Evolutionary conservation across 1,140 invertebrate genomes (phyloP).

Genomic region (Drosophila baimaii): DNA sequence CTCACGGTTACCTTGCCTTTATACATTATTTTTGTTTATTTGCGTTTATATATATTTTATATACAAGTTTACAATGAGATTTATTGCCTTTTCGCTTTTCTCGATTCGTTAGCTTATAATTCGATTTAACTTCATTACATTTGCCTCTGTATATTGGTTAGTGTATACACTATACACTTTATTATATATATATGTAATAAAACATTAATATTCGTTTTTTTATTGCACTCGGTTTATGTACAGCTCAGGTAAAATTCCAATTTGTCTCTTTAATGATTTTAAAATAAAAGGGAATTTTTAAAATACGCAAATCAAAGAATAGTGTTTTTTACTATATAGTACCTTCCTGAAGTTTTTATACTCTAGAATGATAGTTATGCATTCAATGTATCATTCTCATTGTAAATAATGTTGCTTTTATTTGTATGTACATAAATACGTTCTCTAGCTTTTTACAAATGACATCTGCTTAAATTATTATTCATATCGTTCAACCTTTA

Average conservation of each 20-base stretch:
- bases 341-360: conserved; percentile 1
- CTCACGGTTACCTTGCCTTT: conserved; percentile 19
- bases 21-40: conserved; percentile 72
- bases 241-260: conserved; percentile 40
- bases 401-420: conserved; percentile 24
- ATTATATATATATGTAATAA: conserved; percentile 30
- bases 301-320: neutral
- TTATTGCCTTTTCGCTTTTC: conserved; percentile 53
- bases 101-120: conserved; percentile 60
- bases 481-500: neutral
- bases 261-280: neutral
- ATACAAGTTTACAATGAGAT: conserved; percentile 78
- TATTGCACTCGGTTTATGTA: conserved; percentile 67
- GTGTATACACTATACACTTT: conserved; percentile 19
- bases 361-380: conserved; percentile 22
- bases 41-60: conserved; percentile 78
- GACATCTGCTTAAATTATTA: conserved; percentile 9
- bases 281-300: conserved; percentile 2
- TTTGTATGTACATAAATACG: conserved; percentile 33
- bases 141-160: conserved; percentile 41
- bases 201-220: conserved; percentile 54
- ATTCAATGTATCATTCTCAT: conserved; percentile 34
- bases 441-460: conserved; percentile 52
- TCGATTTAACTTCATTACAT: conserved; percentile 39
- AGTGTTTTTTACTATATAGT: neutral